Conservation (phyloP, 35 echinoderm and acorn worm species). For the Lytechinus variegatus region DNA sequence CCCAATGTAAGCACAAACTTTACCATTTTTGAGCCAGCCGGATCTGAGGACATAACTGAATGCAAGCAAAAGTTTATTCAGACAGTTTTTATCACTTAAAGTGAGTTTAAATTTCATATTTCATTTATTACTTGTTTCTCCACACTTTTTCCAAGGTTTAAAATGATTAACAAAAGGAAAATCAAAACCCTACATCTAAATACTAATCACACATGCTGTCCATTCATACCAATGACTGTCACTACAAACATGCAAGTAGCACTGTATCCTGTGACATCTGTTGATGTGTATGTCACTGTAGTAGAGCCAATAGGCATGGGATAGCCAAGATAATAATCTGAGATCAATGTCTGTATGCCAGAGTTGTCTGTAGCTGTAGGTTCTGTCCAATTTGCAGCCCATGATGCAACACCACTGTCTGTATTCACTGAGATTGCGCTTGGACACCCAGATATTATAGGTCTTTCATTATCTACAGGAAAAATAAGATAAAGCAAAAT, state of each 20-base stretch:
- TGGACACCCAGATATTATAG: not conserved
- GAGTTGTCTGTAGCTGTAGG: slow-evolving; percentile 18
- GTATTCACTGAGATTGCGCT: not conserved
- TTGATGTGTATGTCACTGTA: slow-evolving; percentile 19
- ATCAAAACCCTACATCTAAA: too few species aligned
- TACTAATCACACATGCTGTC: not conserved
- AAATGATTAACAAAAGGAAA: too few species aligned
- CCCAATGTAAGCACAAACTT: too few species aligned
- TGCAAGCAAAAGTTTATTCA: too few species aligned
- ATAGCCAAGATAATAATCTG: not conserved
- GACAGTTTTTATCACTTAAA: too few species aligned
- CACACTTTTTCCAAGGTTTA: too few species aligned
- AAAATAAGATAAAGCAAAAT: too few species aligned
- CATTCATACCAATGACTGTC: slow-evolving; percentile 32
- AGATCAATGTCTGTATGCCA: not conserved
- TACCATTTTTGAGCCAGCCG: too few species aligned
- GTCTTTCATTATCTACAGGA: not conserved
- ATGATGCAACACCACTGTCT: not conserved
- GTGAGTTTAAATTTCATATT: too few species aligned
- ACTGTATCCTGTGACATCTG: not conserved
- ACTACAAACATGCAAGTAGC: slow-evolving; percentile 18
- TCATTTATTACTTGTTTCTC: too few species aligned
- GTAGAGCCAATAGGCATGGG: not conserved
- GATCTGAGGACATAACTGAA: too few species aligned
- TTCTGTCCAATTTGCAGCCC: not conserved